Conservation (phyloP, 1,140 invertebrate genomes). For the Laupala kohalensis region DNA sequence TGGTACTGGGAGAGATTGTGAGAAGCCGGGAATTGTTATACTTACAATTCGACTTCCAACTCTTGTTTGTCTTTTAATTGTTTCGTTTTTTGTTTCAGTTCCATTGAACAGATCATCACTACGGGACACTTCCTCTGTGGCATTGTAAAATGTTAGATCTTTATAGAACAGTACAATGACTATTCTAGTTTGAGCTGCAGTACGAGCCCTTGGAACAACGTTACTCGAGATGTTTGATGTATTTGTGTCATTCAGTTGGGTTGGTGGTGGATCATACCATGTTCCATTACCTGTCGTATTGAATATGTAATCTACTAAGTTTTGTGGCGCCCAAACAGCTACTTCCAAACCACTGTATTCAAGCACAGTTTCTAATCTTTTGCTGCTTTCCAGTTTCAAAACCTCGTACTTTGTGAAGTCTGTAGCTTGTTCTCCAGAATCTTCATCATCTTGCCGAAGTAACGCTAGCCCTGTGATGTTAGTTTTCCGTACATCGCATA, state of each 20-base stretch:
- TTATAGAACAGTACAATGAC: background rate
- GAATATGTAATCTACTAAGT: background rate
- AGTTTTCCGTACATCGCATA: background rate
- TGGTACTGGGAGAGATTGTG: constrained; percentile 31
- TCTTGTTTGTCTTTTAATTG: background rate
- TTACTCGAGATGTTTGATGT: too few species aligned
- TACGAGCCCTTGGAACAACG: background rate
- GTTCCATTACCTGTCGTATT: background rate
- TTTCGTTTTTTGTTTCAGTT: background rate
- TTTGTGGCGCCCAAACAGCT: background rate
- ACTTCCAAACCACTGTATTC: background rate
- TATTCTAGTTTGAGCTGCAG: background rate
- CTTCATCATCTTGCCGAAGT: background rate
- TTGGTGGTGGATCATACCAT: background rate
- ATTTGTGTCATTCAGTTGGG: too few species aligned
- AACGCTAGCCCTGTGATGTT: background rate
- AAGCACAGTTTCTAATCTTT: background rate
- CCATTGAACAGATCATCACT: background rate
- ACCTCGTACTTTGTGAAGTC: background rate
- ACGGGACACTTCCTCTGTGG: background rate
- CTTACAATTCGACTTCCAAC: constrained; percentile 31
- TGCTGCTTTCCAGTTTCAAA: background rate
- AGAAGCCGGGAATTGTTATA: constrained; percentile 37
- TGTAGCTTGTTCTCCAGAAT: background rate
- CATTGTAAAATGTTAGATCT: background rate